These are phyloP conservation scores for Bovichtus variegatus DNA, from an alignment of 2,797 vertebrate genomes.

Conservation along the genomic window DNA sequence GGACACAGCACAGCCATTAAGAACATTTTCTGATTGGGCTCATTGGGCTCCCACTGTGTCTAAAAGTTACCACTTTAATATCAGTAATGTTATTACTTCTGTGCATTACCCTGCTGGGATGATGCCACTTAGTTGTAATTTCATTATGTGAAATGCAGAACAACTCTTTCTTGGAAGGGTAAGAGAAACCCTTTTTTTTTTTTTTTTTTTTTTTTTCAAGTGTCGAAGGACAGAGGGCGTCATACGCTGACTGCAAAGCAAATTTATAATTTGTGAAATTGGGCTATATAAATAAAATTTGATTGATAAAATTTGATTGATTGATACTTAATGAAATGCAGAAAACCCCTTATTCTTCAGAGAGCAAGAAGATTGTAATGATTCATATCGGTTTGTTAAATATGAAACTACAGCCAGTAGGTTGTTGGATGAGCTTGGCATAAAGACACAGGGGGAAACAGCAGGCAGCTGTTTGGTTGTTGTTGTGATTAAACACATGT, in stretches of 20 bases:
- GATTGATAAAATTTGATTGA: too few relatives aligned
- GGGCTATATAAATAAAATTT: too few relatives aligned
- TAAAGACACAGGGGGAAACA: not conserved
- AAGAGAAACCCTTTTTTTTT: slow-evolving; percentile 7
- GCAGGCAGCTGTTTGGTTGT: not conserved
- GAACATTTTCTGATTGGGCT: slow-evolving; percentile 8
- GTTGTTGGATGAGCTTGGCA: too few relatives aligned
- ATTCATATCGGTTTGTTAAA: too few relatives aligned
- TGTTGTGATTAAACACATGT: not conserved
- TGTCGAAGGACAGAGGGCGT: too few relatives aligned
- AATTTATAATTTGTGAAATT: too few relatives aligned
- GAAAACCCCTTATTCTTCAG: not conserved
- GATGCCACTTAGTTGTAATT: slow-evolving; percentile 51
- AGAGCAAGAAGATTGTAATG: not conserved
- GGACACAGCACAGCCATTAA: slow-evolving; percentile 14
- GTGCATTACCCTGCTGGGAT: slow-evolving; percentile 41
- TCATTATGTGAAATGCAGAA: slow-evolving; percentile 46
- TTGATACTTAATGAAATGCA: not conserved
- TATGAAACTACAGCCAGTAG: too few relatives aligned
- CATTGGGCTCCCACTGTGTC: slow-evolving; percentile 17
- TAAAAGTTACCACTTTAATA: slow-evolving; percentile 56
- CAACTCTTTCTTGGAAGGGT: slow-evolving; percentile 10
- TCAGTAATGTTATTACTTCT: slow-evolving; percentile 56
- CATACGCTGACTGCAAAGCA: too few relatives aligned
- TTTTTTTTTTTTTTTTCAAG: too few relatives aligned